phyloP scores from a whole-genome alignment of 2,888 invertebrate species.

The Odontocolon sp. region DNA sequence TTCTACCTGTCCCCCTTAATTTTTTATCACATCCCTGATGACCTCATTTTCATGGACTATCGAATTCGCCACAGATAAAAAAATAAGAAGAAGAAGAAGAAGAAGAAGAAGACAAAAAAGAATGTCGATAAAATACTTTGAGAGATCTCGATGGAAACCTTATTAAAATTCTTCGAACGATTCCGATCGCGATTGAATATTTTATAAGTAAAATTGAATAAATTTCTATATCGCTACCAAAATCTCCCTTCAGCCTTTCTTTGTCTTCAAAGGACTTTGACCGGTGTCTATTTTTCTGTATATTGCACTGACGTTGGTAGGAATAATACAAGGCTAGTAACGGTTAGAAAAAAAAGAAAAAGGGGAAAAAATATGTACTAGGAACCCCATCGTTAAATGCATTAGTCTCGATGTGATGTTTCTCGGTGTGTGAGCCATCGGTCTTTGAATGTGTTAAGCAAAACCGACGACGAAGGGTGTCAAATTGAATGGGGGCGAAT shows the following conservation, averaged over 20 bases:
- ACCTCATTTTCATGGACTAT: slow-evolving; percentile 57
- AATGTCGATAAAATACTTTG: not conserved
- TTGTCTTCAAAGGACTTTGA: not conserved
- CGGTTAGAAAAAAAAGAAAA: not conserved
- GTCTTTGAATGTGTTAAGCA: slow-evolving; percentile 1
- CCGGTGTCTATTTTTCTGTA: slow-evolving; percentile 9
- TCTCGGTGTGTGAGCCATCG: slow-evolving; percentile 9
- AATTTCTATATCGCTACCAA: not conserved
- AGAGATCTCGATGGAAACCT: slow-evolving; percentile 8
- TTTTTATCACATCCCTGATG: slow-evolving; percentile 40
- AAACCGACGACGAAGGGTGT: slow-evolving; percentile 28
- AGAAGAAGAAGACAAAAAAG: not conserved
- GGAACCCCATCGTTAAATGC: slow-evolving; percentile 57
- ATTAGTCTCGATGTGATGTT: slow-evolving; percentile 44
- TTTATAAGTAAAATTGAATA: not conserved
- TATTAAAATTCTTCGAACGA: slow-evolving; percentile 18
- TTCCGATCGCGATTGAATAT: slow-evolving; percentile 5
- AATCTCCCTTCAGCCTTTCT: not conserved
- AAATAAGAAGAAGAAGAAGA: slow-evolving; percentile 15
- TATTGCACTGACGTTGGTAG: not conserved
- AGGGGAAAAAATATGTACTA: slow-evolving; percentile 37
- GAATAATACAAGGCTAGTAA: slow-evolving; percentile 35
- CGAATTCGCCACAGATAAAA: slow-evolving; percentile 43
- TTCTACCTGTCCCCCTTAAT: slow-evolving; percentile 26
- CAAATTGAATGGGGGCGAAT: slow-evolving; percentile 7